Evolutionary conservation across 2,113 vertebrate species (phyloP), one percentile per base, ranked within the genome.

Genomic region (Heterocephalus glaber): DNA sequence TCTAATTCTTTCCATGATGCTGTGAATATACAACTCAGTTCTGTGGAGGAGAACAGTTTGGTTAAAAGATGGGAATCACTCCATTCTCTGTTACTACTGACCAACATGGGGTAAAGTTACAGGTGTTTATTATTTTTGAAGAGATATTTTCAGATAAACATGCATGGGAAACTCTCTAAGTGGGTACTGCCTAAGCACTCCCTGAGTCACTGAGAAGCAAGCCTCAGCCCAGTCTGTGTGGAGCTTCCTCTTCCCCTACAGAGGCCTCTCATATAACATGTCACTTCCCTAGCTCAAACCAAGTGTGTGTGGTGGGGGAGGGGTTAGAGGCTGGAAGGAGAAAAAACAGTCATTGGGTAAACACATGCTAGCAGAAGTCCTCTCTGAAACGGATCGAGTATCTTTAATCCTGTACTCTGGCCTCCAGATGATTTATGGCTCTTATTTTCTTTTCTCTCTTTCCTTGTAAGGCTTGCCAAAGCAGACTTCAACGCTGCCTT

Each of bases 61-160:
- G 61, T 95, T 86, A 63, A 7, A 94, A 92, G 52, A 84, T n/a
- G 63, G 63, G 79, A 95, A 96, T 93, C 95, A 14, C 2, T 41
- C 35, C 72, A 66, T 79, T 80, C 84, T 92, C 87, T 94, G 95
- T 96, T 97, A 92, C 96, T 96, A 83, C 97, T 94, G 95, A 95
- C 81, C 33, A 97, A 92, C 95, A 97, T 93, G 26, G 97, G 92
- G 74, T 97, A 98, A 96, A 96, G 89, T 98, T 98, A 94, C 97
- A 96, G 92, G 87, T 96, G 96, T 97, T 98, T 98, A 97, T 98
- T 98, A 97, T 98, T 98, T 98, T 97, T 98, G 97, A 98, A 98
- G 97, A 97, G 95, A 97, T 94, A 92, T 85, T 98, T 96, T 97
- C 95, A 90, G 95, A 98, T 96, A 98, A 97, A 98, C 94, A 94